Conservation (phyloP, 2,797 vertebrate genomes). For the Muraenolepis orangiensis region DNA sequence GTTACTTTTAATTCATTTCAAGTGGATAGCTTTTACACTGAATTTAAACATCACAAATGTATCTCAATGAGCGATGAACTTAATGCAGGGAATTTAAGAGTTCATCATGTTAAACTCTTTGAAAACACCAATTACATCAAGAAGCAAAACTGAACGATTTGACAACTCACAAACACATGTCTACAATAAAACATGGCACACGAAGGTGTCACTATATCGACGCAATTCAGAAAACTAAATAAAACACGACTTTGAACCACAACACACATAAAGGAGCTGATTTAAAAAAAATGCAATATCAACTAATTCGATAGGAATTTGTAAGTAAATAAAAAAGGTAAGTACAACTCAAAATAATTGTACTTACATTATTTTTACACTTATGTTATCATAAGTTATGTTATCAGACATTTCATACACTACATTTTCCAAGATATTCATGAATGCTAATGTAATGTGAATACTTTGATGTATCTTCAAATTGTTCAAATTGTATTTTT, state of each 20-base stretch:
- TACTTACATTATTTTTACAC: no score
- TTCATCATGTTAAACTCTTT: background rate
- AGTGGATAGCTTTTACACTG: background rate
- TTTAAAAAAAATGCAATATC: background rate
- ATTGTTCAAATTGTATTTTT: no score
- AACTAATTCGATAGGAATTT: background rate
- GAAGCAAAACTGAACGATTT: background rate
- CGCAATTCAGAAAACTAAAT: background rate
- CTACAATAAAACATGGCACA: background rate
- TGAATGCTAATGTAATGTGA: background rate
- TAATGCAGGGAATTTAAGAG: background rate
- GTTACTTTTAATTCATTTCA: constrained; percentile 11
- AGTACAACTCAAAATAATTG: constrained; percentile 1
- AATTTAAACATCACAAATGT: background rate
- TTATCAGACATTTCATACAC: background rate
- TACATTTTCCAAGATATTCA: background rate
- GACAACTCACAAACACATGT: background rate
- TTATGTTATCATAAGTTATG: no score
- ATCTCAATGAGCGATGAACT: background rate
- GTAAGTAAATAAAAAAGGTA: background rate
- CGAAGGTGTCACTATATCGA: background rate
- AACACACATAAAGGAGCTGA: background rate
- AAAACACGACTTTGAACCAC: background rate
- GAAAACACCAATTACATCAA: background rate
- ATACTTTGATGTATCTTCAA: background rate